Evolutionary conservation across 2,888 invertebrate species (phyloP).

Genomic region (Lingula anatina): DNA sequence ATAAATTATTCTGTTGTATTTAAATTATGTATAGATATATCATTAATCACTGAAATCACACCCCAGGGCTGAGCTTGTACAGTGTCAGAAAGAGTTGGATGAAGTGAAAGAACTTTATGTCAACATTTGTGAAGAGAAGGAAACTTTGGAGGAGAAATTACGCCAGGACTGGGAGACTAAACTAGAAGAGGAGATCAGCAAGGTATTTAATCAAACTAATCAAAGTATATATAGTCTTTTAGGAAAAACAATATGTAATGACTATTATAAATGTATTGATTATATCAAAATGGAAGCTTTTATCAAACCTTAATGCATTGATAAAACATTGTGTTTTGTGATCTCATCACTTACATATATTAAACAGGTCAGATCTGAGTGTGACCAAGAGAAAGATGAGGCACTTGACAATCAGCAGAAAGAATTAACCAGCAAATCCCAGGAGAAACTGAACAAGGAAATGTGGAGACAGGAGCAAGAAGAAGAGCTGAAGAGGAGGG

Average conservation of each 20-base stretch:
- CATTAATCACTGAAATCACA: neutral
- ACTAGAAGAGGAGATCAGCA: neutral
- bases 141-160: conserved; percentile 19
- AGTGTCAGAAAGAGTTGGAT: conserved; percentile 28
- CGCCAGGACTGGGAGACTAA: neutral
- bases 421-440: neutral
- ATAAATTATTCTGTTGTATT: neutral
- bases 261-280: too few relatives aligned
- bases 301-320: too few relatives aligned
- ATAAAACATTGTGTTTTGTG: too few relatives aligned
- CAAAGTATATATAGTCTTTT: too few relatives aligned
- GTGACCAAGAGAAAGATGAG: too few relatives aligned
- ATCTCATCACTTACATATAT: too few relatives aligned
- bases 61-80: conserved; percentile 26
- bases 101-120: conserved; percentile 44
- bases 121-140: conserved; percentile 31
- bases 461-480: conserved; percentile 12
- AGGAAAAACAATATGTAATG: too few relatives aligned
- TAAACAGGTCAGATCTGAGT: too few relatives aligned
- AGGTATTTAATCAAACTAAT: neutral
- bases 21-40: neutral
- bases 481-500: conserved; percentile 14
- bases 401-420: neutral
- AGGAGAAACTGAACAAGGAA: too few relatives aligned
- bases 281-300: too few relatives aligned